Evolutionary conservation across 2,888 invertebrate genomes (phyloP), one percentile per base, ranked within the genome.

Genomic region (Anthrax anthrax): DNA sequence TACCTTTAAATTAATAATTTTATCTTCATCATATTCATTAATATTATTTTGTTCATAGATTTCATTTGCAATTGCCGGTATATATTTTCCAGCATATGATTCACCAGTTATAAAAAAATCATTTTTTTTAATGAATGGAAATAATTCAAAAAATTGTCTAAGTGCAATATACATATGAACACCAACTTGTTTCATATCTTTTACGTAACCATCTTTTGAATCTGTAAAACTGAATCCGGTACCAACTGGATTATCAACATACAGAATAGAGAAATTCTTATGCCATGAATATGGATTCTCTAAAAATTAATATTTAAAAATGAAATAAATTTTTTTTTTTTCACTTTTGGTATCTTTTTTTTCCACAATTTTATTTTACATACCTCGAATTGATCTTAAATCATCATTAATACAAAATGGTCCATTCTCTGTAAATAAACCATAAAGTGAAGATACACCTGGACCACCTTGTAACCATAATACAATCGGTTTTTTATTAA

Each of bases 201-300:
- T 75, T 2, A 76, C 74, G 56, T 74, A 80, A 16, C 80, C 79
- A 10, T 69, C 67, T 16, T 70, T 68, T 47, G 72, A 70, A 13
- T 74, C 71, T 0, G 80, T 80, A 56, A 77, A 80, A 57, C 80
- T 80, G 63, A 76, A 81, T 1, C 81, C 76, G 14, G 77, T 75
- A 2, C 79, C 78, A 6, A 78, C 80, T 1, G 81, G 81, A 58
- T 79, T 80, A 58, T 81, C 80, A 49, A 81, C 76, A 61, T 77
- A 81, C 19, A 80, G 58, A 54, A 80, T 62, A 8, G 77, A 76
- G 57, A 76, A 78, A 51, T 76, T 75, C 51, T 71, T 73, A 51
- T 75, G 76, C 80, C 80, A 81, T 0, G 77, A 74, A 54, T 73
- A 62, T 40, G 69, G 67, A 44, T 72, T 71, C 60, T 71, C 74